phyloP scores from a whole-genome alignment of 1,140 invertebrate genomes.

The Protaetia brevitarsis region DNA sequence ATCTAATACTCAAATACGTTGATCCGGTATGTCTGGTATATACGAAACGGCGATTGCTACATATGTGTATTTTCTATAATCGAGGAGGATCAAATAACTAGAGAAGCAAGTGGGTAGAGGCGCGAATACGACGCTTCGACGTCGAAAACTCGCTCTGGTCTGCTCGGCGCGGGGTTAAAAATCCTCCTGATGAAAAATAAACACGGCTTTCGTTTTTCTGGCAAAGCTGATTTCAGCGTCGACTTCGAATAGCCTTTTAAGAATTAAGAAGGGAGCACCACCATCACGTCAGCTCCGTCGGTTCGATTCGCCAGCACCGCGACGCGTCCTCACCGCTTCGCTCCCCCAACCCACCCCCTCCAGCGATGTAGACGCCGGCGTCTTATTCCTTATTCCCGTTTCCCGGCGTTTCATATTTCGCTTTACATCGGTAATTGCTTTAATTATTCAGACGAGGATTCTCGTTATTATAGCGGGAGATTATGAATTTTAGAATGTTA shows the following conservation, averaged over 20 bases:
- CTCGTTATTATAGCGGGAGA: not conserved
- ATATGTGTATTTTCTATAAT: slow-evolving; percentile 44
- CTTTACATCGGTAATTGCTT: slow-evolving; percentile 32
- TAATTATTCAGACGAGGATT: slow-evolving; percentile 22
- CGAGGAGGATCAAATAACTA: slow-evolving; percentile 42
- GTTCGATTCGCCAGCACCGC: slow-evolving; percentile 4
- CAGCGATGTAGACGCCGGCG: not conserved
- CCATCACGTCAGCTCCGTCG: slow-evolving; percentile 1
- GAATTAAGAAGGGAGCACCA: slow-evolving; percentile 30
- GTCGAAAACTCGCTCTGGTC: slow-evolving; percentile 27
- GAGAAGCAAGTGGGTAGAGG: not conserved
- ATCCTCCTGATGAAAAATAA: slow-evolving; percentile 46
- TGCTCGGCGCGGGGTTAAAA: slow-evolving; percentile 38
- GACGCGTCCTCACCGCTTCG: not conserved
- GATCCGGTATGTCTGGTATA: too few relatives aligned
- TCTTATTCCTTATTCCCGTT: not conserved
- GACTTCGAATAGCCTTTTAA: slow-evolving; percentile 35
- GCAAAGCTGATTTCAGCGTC: slow-evolving; percentile 37
- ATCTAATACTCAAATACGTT: slow-evolving; percentile 2
- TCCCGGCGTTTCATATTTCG: not conserved
- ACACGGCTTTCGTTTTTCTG: slow-evolving; percentile 42
- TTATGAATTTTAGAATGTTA: slow-evolving; percentile 2
- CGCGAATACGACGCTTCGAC: not conserved
- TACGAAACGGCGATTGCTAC: slow-evolving; percentile 8
- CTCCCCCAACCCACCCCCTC: not conserved